Base-by-base conservation (phyloP, 1,140 invertebrate genomes). In the Neodiprion pinetum region DNA sequence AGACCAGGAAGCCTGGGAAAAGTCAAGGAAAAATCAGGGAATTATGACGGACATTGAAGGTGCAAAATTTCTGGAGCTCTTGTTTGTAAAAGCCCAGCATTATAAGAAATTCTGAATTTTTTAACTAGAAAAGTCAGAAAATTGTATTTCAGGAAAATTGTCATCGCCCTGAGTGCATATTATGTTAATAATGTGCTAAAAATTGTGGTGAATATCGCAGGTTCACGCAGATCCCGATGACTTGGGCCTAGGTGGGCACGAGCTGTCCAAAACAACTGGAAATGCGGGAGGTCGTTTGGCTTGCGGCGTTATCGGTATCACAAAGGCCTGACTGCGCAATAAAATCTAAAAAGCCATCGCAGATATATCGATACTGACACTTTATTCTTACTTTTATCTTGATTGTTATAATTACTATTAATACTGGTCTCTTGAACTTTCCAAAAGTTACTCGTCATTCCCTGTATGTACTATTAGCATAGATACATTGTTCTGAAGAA, bases 251-350 rank as follows among this genome's bases (percentile, higher is more conserved):
- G 98, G 98, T 74, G 96, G 96, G 1, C 95, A 99, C 83, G 96
- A 98, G 83, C 90, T 98, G 67, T 98, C 97, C 88, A 95, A 95
- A 88, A 96, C 95, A 12, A 99, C 98, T 71, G 98, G 98, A 48
- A 99, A 99, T 90, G 98, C 98, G 78, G 98, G 98, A 7, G 97
- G 93, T 72, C 93, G 98, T 80, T 90, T 98, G 76, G 98, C 97
- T 23, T 99, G 98, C 86, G 98, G 98, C 74, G 96, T 99, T n/a
- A 98, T 99, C 89, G 98, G 97, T 53, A 90, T 98, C 73, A 89
- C 93, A 61, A 93, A 93, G 79, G 75, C 84, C 70, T 61, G 53
- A 61, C 53, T 61, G 11, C 53, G 53, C n/a, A 14, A 61, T 61
- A 61, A 61, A 17, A 14, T 61, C 5, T 61, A 9, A 61, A 61